Conservation (phyloP, 2,797 vertebrate species). For the Gallinago stenura region DNA sequence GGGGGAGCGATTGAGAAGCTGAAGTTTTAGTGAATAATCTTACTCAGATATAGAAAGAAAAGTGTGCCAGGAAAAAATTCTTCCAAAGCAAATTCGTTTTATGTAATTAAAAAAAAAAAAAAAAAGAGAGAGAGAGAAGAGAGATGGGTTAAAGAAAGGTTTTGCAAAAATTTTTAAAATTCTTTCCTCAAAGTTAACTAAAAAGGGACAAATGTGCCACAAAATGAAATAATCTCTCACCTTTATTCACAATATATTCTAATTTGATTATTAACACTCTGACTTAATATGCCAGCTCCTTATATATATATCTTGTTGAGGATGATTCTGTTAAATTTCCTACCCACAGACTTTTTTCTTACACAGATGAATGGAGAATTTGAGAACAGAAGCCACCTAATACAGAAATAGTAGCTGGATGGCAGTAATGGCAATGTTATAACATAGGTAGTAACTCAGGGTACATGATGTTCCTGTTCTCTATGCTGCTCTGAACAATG, state of each 20-base stretch:
- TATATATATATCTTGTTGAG: not conserved
- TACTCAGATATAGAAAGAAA: not conserved
- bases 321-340: not conserved
- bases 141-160: not conserved
- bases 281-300: not conserved
- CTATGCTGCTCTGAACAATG: not conserved
- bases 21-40: not conserved
- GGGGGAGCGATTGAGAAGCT: not conserved
- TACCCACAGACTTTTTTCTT: not conserved
- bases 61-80: not conserved
- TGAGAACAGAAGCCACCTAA: not conserved
- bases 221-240: not conserved
- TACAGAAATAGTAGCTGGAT: conserved; percentile 18
- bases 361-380: not conserved
- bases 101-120: not conserved
- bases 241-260: not conserved
- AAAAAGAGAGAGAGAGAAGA: not conserved
- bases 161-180: not conserved
- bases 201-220: not conserved
- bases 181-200: not conserved
- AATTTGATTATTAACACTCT: not conserved
- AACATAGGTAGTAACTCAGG: not conserved
- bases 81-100: not conserved
- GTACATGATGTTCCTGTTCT: not conserved
- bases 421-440: not conserved